A percentile compares a stretch with the other conserved stretches of the same genome.
These are phyloP conservation scores for Oceanites oceanicus DNA, from an alignment of 2,113 vertebrate species.

Conservation along the genomic window DNA sequence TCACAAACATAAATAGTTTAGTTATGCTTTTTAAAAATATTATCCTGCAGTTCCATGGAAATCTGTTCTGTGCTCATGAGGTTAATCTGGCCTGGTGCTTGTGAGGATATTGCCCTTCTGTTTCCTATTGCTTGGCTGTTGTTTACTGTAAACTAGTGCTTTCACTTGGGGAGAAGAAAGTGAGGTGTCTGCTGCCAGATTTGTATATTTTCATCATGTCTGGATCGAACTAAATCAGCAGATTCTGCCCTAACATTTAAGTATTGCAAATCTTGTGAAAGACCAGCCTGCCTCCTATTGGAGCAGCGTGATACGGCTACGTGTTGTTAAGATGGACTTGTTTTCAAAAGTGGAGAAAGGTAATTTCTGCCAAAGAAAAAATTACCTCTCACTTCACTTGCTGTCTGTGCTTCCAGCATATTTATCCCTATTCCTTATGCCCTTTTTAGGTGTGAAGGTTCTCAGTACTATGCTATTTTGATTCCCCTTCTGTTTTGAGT, in stretches of 20 bases:
- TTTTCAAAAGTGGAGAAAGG: neutral
- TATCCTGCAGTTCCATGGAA: neutral
- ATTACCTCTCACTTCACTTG: neutral
- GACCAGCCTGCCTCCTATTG: neutral
- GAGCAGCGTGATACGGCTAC: fast-evolving
- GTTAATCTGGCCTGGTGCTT: neutral
- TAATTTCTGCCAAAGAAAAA: neutral
- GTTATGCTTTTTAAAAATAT: neutral
- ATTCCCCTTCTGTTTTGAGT: neutral
- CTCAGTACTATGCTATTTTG: neutral
- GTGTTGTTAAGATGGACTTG: neutral
- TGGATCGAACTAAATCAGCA: neutral
- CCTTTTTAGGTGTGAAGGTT: neutral
- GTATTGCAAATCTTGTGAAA: neutral
- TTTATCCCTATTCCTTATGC: neutral
- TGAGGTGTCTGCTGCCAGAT: neutral
- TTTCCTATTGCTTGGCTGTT: neutral
- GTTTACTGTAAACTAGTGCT: neutral
- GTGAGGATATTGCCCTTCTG: neutral
- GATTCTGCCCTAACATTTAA: neutral
- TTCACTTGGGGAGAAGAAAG: neutral
- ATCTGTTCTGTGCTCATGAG: neutral
- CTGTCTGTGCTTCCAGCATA: neutral
- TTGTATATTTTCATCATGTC: neutral
- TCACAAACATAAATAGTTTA: neutral